Evolutionary conservation across 2,888 invertebrate species (phyloP).

Genomic region (Willowsia nigromaculata): DNA sequence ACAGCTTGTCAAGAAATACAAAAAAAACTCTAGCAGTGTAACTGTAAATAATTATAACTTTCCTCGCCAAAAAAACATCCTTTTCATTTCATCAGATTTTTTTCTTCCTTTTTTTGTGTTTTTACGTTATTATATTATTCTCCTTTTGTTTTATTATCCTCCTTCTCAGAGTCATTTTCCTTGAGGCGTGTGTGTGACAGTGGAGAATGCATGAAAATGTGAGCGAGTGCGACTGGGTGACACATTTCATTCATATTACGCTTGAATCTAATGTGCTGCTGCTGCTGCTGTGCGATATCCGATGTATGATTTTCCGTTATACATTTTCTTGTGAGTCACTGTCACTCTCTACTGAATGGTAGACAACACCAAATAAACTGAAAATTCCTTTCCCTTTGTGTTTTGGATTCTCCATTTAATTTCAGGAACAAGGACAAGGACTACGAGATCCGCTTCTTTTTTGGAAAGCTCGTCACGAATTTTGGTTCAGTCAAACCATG

Average conservation of each 20-base stretch:
- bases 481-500: not conserved
- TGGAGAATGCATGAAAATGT: not conserved
- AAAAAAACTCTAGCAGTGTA: not conserved
- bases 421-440: not conserved
- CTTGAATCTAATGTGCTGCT: not conserved
- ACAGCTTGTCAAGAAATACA: not conserved
- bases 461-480: slow-evolving; percentile 1
- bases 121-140: not conserved
- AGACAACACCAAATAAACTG: not conserved
- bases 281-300: not conserved
- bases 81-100: not conserved
- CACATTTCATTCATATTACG: slow-evolving; percentile 17
- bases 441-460: not conserved
- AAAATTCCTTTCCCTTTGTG: not conserved
- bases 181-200: not conserved
- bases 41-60: slow-evolving; percentile 11
- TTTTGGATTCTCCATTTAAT: slow-evolving; percentile 5
- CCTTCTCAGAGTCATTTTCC: slow-evolving; percentile 6
- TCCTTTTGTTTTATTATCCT: not conserved
- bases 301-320: not conserved
- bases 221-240: not conserved
- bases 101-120: not conserved
- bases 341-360: not conserved
- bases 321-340: not conserved
- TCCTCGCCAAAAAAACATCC: not conserved